These are phyloP conservation scores for Anthoscopus minutus DNA, from an alignment of 2,113 vertebrate species.

Conservation along the genomic window DNA sequence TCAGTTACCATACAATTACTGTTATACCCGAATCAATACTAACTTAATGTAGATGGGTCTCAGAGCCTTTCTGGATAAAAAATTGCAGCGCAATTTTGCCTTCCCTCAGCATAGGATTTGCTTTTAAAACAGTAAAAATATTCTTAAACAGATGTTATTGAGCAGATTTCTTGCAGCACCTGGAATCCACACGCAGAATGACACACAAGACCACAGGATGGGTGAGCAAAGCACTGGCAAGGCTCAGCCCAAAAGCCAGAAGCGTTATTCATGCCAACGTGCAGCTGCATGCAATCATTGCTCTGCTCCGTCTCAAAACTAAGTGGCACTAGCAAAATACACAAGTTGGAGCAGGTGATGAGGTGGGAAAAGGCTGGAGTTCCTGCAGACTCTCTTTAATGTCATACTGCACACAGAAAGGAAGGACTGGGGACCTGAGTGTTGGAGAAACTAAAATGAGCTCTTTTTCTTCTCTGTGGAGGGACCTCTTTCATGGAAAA, in stretches of 20 bases:
- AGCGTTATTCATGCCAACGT: slow-evolving; percentile 24
- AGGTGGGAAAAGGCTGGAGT: background rate
- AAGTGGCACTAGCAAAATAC: slow-evolving; percentile 30
- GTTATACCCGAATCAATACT: slow-evolving; percentile 17
- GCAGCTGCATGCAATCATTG: slow-evolving; percentile 15
- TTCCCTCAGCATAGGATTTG: background rate
- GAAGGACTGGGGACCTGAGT: background rate
- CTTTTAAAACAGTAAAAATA: background rate
- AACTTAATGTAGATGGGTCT: background rate
- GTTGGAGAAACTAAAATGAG: background rate
- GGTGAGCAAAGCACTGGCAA: background rate
- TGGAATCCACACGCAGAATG: background rate
- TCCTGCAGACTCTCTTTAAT: background rate
- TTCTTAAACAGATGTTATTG: slow-evolving; percentile 1
- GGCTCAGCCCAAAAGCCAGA: background rate
- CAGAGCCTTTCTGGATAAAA: background rate
- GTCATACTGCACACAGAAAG: background rate
- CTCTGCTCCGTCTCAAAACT: slow-evolving; percentile 43
- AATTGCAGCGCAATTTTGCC: background rate
- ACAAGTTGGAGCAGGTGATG: slow-evolving; percentile 22
- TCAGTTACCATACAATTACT: background rate
- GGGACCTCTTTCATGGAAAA: background rate
- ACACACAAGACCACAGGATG: background rate
- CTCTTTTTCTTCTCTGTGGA: background rate
- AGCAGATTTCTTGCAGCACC: background rate